These are phyloP conservation scores for Pachyramphus minor DNA, from an alignment of 2,113 vertebrate genomes.

Conservation along the genomic window DNA sequence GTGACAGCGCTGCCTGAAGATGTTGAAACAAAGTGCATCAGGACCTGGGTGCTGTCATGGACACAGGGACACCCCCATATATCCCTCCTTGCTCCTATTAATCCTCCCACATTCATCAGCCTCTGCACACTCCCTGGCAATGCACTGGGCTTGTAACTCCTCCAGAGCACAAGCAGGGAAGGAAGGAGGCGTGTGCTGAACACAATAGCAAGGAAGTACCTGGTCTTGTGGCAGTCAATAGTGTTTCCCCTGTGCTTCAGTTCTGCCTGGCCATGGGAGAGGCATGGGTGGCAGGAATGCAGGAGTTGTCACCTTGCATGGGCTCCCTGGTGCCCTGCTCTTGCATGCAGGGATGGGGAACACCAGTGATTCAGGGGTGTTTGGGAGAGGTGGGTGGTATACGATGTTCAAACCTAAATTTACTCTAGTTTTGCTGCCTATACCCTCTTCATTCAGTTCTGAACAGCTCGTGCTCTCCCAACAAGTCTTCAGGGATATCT, in stretches of 20 bases:
- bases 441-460: not conserved
- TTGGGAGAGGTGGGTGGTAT: not conserved
- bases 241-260: not conserved
- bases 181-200: not conserved
- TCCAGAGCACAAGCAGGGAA: not conserved
- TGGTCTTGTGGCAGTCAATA: not conserved
- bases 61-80: not conserved
- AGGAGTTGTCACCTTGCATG: not conserved
- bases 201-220: constrained; percentile 28
- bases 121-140: not conserved
- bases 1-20: not conserved
- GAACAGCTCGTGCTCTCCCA: not conserved
- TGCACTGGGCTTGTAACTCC: accelerated
- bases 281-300: accelerated
- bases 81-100: not conserved
- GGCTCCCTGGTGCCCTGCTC: not conserved
- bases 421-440: not conserved
- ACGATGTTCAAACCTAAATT: not conserved
- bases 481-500: not conserved
- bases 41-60: not conserved
- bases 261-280: not conserved
- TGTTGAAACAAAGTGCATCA: not conserved
- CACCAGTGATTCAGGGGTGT: not conserved
- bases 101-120: not conserved
- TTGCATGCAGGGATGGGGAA: not conserved